Evolutionary conservation across 2,113 vertebrate species (phyloP).

Genomic region (Pseudorhombus dupliciocellatus): DNA sequence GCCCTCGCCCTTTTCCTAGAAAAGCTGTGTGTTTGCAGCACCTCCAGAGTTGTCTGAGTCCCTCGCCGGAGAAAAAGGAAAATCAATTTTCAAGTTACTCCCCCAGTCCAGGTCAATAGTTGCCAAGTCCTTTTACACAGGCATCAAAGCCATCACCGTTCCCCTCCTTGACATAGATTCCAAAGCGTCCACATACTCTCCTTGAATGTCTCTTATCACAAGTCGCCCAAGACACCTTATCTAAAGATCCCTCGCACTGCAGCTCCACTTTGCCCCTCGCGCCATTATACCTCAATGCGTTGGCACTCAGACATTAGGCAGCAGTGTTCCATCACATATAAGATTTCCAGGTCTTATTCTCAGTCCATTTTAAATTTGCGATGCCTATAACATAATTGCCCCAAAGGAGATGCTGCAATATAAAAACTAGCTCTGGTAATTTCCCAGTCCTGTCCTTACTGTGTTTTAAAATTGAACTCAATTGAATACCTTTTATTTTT

Average conservation of each 20-base stretch:
- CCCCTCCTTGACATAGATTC: slow-evolving; percentile 43
- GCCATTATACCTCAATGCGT: slow-evolving; percentile 20
- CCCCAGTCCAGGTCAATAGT: slow-evolving; percentile 32
- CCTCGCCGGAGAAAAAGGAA: slow-evolving; percentile 11
- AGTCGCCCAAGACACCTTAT: slow-evolving; percentile 46
- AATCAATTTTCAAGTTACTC: slow-evolving; percentile 25
- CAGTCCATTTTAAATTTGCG: background rate
- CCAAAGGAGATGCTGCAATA: too few species aligned
- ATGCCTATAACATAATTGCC: too few species aligned
- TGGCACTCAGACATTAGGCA: background rate
- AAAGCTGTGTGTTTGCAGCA: slow-evolving; percentile 20
- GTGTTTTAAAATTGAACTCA: too few species aligned
- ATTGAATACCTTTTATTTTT: too few species aligned
- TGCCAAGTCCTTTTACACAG: slow-evolving; percentile 31
- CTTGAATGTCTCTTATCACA: slow-evolving; percentile 46
- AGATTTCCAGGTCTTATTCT: background rate
- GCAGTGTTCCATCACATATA: background rate
- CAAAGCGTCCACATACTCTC: slow-evolving; percentile 29
- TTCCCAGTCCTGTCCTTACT: too few species aligned
- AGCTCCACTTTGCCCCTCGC: slow-evolving; percentile 25
- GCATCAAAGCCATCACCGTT: slow-evolving; percentile 45
- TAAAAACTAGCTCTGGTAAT: too few species aligned
- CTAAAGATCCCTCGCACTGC: slow-evolving; percentile 32
- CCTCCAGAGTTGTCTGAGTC: slow-evolving; percentile 37
- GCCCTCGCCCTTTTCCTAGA: slow-evolving; percentile 33